Base-by-base conservation (phyloP, 2,113 vertebrate genomes). In the Scolopax mira region DNA sequence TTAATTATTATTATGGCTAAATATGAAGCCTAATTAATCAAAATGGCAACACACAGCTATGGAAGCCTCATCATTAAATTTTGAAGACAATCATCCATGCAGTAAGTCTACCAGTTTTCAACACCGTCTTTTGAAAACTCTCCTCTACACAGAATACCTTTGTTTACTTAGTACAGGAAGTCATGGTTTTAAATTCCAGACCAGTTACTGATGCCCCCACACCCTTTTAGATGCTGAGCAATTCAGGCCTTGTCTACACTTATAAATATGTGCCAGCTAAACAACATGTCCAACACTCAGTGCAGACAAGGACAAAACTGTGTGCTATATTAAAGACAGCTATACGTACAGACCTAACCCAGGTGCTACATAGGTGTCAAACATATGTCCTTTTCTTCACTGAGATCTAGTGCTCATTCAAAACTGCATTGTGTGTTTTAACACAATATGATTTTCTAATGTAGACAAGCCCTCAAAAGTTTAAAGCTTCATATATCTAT, bases 401-500 rank as follows among this genome's bases (percentile, higher is more conserved):
- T 22, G 78, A 92, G 86, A 94, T 64, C 46, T 61, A 37, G 13
- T 25, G 79, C 73, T 79, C 44, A 44, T 49, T 87, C 52, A 75
- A 71, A 92, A 79, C 46, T 71, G 27, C 18, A 64, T 5, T 69
- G 14, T 28, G 39, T 69, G 37, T 89, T 92, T 52, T 62, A 94
- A 77, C 48, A 89, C 66, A 88, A 6, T 49, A 51, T 25, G 66
- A 73, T 91, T 93, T 91, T 72, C 93, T 94, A 96, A 96, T 85
- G 89, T 89, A 94, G 94, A 90, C 93, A 95, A 95, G 92, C 86
- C 86, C 86, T 95, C 92, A 86, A 93, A 95, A 86, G 31, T 88
- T 73, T 48, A 58, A 66, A 55, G 51, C 48, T 92, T 55, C 46
- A 28, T 71, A 9, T 24, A 19, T 62, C 18, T 52, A 28, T 13